Conservation (phyloP, 2,888 invertebrate species). For the Mimachlamys varia region DNA sequence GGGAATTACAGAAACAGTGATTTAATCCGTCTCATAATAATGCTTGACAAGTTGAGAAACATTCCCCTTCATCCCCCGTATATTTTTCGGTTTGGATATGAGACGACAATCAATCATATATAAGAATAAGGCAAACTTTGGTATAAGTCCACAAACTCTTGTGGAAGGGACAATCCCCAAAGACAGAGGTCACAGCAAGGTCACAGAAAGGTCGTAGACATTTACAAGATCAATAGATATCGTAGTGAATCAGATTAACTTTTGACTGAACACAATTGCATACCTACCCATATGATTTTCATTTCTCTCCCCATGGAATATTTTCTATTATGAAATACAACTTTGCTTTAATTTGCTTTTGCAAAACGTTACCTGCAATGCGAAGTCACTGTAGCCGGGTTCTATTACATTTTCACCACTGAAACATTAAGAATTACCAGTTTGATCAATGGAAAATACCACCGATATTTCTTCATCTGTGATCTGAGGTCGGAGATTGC, state of each 20-base stretch:
- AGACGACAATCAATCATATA: neutral
- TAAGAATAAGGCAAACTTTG: neutral
- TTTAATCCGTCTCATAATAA: neutral
- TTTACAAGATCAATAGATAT: neutral
- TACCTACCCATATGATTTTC: neutral
- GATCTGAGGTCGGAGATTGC: too few relatives aligned
- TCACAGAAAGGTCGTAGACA: neutral
- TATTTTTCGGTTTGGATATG: neutral
- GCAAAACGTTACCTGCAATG: neutral
- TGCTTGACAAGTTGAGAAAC: neutral
- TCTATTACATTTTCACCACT: too few relatives aligned
- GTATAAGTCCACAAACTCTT: neutral
- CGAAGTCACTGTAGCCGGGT: neutral
- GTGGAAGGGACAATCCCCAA: neutral
- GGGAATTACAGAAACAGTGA: neutral
- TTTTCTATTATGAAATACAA: neutral
- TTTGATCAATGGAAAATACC: too few relatives aligned
- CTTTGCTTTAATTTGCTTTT: constrained; percentile 1
- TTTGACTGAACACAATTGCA: neutral
- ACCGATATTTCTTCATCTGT: too few relatives aligned
- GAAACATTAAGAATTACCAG: too few relatives aligned
- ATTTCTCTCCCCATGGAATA: neutral
- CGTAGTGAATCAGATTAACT: neutral
- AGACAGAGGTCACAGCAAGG: neutral
- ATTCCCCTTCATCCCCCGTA: neutral